phyloP scores from a whole-genome alignment of 2,113 vertebrate species.

The Zosterops hypoxanthus region DNA sequence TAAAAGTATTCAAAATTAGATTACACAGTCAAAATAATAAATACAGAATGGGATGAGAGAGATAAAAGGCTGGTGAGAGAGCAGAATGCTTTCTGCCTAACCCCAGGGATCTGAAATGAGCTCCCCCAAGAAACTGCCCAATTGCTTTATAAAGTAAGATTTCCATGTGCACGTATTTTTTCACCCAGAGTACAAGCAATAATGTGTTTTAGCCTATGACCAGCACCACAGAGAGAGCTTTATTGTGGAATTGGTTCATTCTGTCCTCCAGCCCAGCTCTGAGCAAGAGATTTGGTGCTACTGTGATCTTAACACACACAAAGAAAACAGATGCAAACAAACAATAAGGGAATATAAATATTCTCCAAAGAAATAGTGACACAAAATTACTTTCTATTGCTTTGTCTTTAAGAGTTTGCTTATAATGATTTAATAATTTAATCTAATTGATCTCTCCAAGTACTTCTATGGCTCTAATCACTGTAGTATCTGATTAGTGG shows the following conservation, averaged over 20 bases:
- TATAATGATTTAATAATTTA: slow-evolving; percentile 62
- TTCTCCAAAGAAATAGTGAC: slow-evolving; percentile 21
- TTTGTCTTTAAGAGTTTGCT: slow-evolving; percentile 58
- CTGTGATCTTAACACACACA: background rate
- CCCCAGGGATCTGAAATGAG: background rate
- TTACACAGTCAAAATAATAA: slow-evolving; percentile 22
- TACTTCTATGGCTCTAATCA: slow-evolving; percentile 56
- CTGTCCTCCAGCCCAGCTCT: background rate
- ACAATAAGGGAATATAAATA: slow-evolving; percentile 25
- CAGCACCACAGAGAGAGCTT: background rate
- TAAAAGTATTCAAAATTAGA: slow-evolving; percentile 3
- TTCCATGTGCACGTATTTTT: background rate
- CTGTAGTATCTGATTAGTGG: slow-evolving; percentile 42
- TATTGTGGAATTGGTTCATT: background rate
- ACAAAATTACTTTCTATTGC: slow-evolving; percentile 48
- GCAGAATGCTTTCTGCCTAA: background rate
- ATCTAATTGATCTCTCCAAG: slow-evolving; percentile 54
- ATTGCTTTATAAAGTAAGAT: background rate
- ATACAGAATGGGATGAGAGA: background rate
- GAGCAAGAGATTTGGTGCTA: background rate
- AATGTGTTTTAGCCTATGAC: background rate
- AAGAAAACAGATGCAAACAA: slow-evolving; percentile 9
- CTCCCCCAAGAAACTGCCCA: background rate
- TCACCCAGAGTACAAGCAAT: background rate
- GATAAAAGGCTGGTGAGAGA: background rate